Evolutionary conservation across 2,113 vertebrate species (phyloP).

Genomic region (Psilopogon haemacephalus): DNA sequence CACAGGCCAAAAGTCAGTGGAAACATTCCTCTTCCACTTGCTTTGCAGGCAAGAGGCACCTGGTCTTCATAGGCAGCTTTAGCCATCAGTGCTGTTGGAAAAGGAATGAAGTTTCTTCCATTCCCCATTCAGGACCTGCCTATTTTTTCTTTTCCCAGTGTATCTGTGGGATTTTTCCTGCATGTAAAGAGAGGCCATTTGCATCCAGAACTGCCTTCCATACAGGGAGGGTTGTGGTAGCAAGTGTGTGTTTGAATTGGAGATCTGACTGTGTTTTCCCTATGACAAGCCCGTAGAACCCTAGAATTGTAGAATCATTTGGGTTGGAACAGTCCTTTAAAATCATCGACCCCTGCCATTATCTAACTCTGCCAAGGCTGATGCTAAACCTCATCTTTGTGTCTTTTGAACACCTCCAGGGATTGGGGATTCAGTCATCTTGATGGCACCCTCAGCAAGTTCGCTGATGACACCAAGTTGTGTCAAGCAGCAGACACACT

Average conservation of each 20-base stretch:
- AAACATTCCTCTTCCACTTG: not conserved
- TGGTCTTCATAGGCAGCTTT: not conserved
- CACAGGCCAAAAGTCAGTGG: not conserved
- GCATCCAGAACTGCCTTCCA: not conserved
- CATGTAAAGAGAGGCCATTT: not conserved
- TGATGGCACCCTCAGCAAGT: too few species aligned
- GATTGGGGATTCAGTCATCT: too few species aligned
- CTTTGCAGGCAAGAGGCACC: not conserved
- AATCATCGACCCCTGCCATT: too few species aligned
- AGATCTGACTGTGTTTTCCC: not conserved
- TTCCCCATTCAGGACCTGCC: not conserved
- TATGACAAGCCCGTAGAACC: not conserved
- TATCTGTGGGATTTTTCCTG: not conserved
- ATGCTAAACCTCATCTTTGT: too few species aligned
- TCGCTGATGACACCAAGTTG: too few species aligned
- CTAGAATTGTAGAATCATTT: too few species aligned
- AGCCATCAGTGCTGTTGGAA: not conserved
- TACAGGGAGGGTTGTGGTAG: not conserved
- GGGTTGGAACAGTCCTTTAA: too few species aligned
- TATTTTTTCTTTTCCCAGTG: fast-evolving
- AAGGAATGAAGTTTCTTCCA: not conserved
- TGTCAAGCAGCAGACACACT: too few species aligned
- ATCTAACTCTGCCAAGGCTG: too few species aligned
- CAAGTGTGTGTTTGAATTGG: not conserved
- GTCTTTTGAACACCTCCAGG: too few species aligned